Evolutionary conservation across 1,140 invertebrate species (phyloP), one percentile per base, ranked within the genome.

Genomic region (Megathymus violae): DNA sequence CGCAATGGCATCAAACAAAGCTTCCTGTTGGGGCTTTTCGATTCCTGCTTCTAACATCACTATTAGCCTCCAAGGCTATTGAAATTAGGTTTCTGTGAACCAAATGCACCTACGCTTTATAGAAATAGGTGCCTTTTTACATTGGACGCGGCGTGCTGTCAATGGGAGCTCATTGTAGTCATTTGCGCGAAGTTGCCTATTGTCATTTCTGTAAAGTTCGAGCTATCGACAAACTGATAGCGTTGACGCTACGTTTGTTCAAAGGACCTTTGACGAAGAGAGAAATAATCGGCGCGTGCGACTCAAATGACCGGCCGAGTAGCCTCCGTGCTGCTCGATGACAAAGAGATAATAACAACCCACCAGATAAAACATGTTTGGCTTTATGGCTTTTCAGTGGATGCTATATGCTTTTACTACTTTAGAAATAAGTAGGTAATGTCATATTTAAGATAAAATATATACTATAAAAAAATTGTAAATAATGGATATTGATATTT

Each of bases 221-320:
- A 85, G 81, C 67, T 78, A 85, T 85, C 77, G 80, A 78, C 74
- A n/a, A n/a, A n/a, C n/a, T n/a, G n/a, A 72, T 85, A 88, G 66
- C 69, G 73, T 52, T 71, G 78, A 80, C 72, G 61, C 63, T 54
- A 69, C 76, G 73, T 80, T 82, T 80, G 75, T 85, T 84, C 73
- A 80, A 80, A 82, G 77, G 82, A 79, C 78, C 82, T 84, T 66
- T 74, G 61, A 78, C 69, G 67, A 63, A 62, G 56, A 75, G 68
- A 76, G 71, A 77, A 86, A 81, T 81, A 78, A 78, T 77, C 75
- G 74, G 60, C 67, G 63, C 63, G 46, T 61, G 62, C 64, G 65
- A 69, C 73, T 38, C 63, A 68, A 71, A 64, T 64, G 69, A 71
- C 68, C 67, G 67, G 58, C 56, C 47, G 60, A 64, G 62, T 66